These are phyloP conservation scores for Acleris cristana DNA, from an alignment of 2,888 invertebrate species.

Conservation along the genomic window DNA sequence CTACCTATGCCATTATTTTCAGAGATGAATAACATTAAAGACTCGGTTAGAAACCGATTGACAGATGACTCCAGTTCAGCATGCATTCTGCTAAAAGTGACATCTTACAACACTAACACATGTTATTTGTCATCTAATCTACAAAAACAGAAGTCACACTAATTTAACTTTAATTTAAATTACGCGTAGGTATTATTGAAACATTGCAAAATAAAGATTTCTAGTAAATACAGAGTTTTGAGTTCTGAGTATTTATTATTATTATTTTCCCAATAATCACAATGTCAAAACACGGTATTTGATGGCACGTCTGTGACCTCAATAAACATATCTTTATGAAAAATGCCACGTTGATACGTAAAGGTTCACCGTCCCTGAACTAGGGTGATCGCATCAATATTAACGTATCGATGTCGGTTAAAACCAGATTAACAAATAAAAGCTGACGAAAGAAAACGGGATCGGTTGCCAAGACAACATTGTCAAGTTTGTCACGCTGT, in stretches of 20 bases:
- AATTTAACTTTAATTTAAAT: slow-evolving; percentile 39
- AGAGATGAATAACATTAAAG: slow-evolving; percentile 44
- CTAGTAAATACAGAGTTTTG: slow-evolving; percentile 35
- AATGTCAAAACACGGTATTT: slow-evolving; percentile 42
- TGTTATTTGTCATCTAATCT: slow-evolving; percentile 41
- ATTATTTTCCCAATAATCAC: slow-evolving; percentile 40
- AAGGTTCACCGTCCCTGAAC: slow-evolving; percentile 40
- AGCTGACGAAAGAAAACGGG: too few species aligned
- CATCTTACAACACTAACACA: slow-evolving; percentile 41
- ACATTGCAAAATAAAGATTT: slow-evolving; percentile 32
- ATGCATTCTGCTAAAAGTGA: slow-evolving; percentile 46
- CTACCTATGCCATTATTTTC: slow-evolving; percentile 45
- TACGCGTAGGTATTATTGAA: slow-evolving; percentile 28
- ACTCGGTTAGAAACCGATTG: slow-evolving; percentile 43
- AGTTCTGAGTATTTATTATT: slow-evolving; percentile 32
- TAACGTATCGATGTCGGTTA: too few species aligned
- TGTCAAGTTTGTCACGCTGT: too few species aligned
- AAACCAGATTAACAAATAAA: too few species aligned
- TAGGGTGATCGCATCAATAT: too few species aligned
- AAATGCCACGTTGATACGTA: slow-evolving; percentile 37
- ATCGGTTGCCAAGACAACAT: too few species aligned
- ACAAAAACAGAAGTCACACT: too few species aligned
- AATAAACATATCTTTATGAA: slow-evolving; percentile 34
- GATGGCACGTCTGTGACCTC: slow-evolving; percentile 38
- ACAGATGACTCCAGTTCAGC: slow-evolving; percentile 45